Evolutionary conservation across 1,140 invertebrate species (phyloP).

Genomic region (Drosophila orena): DNA sequence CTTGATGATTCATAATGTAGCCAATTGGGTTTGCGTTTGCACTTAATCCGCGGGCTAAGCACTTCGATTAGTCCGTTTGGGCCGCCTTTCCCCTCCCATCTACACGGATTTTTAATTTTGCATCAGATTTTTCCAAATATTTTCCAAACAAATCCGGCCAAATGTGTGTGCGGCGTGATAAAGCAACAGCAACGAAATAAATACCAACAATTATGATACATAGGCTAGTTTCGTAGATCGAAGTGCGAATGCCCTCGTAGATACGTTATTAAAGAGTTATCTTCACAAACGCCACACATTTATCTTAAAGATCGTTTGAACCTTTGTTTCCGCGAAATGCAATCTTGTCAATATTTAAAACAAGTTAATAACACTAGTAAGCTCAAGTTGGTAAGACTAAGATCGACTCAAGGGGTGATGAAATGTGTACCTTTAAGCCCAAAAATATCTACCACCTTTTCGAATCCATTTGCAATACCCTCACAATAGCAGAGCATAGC

Average conservation of each 20-base stretch:
- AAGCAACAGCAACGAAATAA: constrained; percentile 59
- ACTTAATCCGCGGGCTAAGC: constrained; percentile 39
- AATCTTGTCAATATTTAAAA: too few relatives aligned
- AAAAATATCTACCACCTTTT: not conserved
- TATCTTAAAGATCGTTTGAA: too few relatives aligned
- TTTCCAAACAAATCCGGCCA: constrained; percentile 48
- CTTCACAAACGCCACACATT: too few relatives aligned
- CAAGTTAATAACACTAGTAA: too few relatives aligned
- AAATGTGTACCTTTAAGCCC: not conserved
- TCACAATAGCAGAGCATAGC: not conserved
- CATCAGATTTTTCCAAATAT: constrained; percentile 52
- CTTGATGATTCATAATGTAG: constrained; percentile 42
- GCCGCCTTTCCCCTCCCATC: not conserved
- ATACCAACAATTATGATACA: constrained; percentile 40
- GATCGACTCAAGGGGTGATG: not conserved
- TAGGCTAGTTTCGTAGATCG: not conserved
- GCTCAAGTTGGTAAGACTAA: too few relatives aligned
- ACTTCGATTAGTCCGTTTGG: constrained; percentile 41
- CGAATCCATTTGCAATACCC: not conserved
- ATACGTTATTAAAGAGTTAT: too few relatives aligned
- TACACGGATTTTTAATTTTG: constrained; percentile 24
- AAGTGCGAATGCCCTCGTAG: not conserved
- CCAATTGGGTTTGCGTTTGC: constrained; percentile 14
- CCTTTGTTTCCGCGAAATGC: too few relatives aligned
- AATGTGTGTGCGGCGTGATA: constrained; percentile 52